Evolutionary conservation across 2,888 invertebrate species (phyloP).

Genomic region (Malacosoma neustria): DNA sequence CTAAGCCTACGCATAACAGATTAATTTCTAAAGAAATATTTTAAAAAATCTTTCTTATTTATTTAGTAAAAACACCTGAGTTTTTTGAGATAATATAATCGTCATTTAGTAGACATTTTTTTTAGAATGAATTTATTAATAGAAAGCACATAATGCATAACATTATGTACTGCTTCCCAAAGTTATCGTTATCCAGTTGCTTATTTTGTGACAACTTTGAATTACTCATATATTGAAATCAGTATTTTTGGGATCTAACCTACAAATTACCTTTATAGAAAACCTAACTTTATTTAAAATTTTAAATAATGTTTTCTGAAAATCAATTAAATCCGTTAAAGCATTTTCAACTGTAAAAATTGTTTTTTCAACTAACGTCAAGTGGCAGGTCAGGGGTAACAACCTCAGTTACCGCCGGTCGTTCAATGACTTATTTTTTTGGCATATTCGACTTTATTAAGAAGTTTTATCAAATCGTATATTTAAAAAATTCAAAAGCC

Average conservation of each 20-base stretch:
- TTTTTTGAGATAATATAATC: too few relatives aligned
- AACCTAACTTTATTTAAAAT: too few relatives aligned
- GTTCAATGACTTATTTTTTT: neutral
- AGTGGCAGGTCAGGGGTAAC: slow-evolving; percentile 4
- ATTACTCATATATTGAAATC: too few relatives aligned
- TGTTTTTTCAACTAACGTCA: slow-evolving; percentile 1
- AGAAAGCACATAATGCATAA: too few relatives aligned
- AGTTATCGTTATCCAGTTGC: too few relatives aligned
- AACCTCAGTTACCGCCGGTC: slow-evolving; percentile 1
- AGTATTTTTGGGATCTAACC: too few relatives aligned
- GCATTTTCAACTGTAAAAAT: slow-evolving; percentile 1
- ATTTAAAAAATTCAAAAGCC: too few relatives aligned
- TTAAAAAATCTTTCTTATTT: neutral
- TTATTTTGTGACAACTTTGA: too few relatives aligned
- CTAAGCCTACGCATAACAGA: neutral
- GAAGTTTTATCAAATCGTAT: neutral
- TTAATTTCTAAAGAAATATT: neutral
- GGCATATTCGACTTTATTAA: neutral
- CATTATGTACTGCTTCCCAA: too few relatives aligned
- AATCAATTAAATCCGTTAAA: neutral
- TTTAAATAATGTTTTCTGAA: neutral
- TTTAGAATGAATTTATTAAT: too few relatives aligned
- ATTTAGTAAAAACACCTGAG: neutral
- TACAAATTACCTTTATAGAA: too few relatives aligned
- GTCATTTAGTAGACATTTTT: too few relatives aligned